These are phyloP conservation scores for Urocolius indicus DNA, from an alignment of 2,113 vertebrate genomes.

Conservation along the genomic window DNA sequence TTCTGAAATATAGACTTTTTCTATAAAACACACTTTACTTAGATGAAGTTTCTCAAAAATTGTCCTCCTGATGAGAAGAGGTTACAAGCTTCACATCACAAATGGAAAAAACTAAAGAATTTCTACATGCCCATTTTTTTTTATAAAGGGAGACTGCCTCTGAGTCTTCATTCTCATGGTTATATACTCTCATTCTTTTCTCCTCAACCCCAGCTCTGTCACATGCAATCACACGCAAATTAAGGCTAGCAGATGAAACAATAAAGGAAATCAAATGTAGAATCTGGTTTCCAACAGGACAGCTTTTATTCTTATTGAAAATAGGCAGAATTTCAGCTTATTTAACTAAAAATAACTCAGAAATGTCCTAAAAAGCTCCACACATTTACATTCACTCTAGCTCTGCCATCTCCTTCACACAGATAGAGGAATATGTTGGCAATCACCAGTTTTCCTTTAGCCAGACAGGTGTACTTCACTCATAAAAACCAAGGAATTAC, in stretches of 20 bases:
- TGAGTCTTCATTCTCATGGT: background rate
- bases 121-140: background rate
- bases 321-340: background rate
- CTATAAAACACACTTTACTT: background rate
- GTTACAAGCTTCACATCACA: background rate
- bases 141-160: background rate
- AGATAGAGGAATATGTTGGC: background rate
- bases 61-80: background rate
- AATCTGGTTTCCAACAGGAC: background rate
- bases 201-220: background rate
- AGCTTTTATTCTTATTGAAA: background rate
- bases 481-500: background rate
- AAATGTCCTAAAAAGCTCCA: background rate
- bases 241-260: constrained; percentile 17
- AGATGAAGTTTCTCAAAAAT: background rate
- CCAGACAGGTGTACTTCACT: background rate
- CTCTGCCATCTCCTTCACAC: background rate
- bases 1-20: background rate
- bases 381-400: background rate
- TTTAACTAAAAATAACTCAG: background rate
- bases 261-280: background rate
- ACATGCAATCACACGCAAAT: background rate
- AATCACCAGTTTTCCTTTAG: background rate
- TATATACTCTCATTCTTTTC: background rate
- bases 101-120: background rate